These are phyloP conservation scores for Lottia gigantea DNA, from an alignment of 2,888 invertebrate genomes.

Conservation along the genomic window DNA sequence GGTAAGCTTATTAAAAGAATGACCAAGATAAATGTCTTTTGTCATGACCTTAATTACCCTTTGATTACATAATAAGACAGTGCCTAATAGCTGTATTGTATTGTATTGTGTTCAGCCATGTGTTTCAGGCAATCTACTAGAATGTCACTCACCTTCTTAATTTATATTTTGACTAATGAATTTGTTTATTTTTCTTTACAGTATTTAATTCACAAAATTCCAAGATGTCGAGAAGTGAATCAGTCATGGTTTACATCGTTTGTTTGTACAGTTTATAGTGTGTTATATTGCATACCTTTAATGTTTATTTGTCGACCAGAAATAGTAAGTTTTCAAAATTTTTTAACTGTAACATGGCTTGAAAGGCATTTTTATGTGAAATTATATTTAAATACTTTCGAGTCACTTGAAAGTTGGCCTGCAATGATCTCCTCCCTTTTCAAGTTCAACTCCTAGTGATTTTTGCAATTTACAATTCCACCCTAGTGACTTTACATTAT, in stretches of 20 bases:
- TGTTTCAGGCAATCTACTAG: neutral
- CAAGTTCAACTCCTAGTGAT: no score
- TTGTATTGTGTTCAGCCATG: neutral
- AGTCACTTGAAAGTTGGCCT: no score
- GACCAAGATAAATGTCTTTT: no score
- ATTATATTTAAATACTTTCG: no score
- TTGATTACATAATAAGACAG: no score
- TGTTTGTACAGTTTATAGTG: slow-evolving; percentile 81
- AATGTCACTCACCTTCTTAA: neutral
- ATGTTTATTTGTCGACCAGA: slow-evolving; percentile 80
- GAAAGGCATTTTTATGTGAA: no score
- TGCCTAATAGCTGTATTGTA: neutral
- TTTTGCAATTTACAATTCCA: no score
- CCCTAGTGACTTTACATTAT: no score
- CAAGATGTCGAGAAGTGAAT: slow-evolving; percentile 86
- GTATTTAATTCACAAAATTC: slow-evolving; percentile 74
- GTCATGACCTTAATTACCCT: no score
- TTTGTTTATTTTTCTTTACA: slow-evolving; percentile 23
- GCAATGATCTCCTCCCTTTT: no score
- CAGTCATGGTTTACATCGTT: slow-evolving; percentile 86
- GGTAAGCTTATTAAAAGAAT: neutral
- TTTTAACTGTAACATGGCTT: no score
- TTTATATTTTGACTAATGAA: neutral
- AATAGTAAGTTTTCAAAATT: slow-evolving; percentile 68
- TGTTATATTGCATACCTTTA: slow-evolving; percentile 77